These are phyloP conservation scores for Dicentrarchus labrax DNA, from an alignment of 2,113 vertebrate genomes.

Conservation along the genomic window DNA sequence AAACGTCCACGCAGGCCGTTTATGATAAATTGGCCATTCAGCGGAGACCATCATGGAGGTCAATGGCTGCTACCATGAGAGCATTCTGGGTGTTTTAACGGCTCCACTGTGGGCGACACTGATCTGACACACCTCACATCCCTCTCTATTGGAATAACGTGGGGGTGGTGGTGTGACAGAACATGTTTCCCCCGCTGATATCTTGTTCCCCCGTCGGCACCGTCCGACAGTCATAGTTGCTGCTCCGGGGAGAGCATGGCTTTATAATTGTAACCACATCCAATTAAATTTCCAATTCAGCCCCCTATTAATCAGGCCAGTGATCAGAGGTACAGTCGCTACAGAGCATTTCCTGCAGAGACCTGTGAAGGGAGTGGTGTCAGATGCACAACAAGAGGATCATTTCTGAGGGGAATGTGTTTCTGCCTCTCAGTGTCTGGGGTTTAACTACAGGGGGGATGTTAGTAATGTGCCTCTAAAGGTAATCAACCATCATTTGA, in stretches of 20 bases:
- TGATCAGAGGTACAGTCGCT: constrained; percentile 69
- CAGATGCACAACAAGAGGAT: constrained; percentile 19
- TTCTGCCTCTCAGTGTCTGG: constrained; percentile 18
- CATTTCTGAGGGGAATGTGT: constrained; percentile 4
- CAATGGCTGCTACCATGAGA: constrained; percentile 34
- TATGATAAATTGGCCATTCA: constrained; percentile 22
- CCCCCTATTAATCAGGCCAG: constrained; percentile 76
- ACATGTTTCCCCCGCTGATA: constrained; percentile 63
- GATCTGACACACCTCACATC: constrained; percentile 69
- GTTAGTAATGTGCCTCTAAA: constrained; percentile 11
- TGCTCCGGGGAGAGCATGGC: constrained; percentile 54
- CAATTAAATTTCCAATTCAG: constrained; percentile 80
- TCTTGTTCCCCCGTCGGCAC: constrained; percentile 47
- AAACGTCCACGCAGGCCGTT: not conserved
- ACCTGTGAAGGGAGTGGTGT: constrained; percentile 1
- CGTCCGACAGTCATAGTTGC: constrained; percentile 31
- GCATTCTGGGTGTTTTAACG: constrained; percentile 42
- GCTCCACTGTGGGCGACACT: constrained; percentile 46
- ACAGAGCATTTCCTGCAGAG: constrained; percentile 57
- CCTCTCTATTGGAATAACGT: constrained; percentile 47
- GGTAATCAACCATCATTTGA: constrained; percentile 13
- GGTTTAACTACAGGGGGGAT: constrained; percentile 2
- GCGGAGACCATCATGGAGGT: constrained; percentile 35
- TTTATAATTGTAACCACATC: constrained; percentile 80
- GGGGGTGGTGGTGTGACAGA: constrained; percentile 61